Base-by-base conservation (phyloP, 2,797 vertebrate species). In the Tarsius wallacei region DNA sequence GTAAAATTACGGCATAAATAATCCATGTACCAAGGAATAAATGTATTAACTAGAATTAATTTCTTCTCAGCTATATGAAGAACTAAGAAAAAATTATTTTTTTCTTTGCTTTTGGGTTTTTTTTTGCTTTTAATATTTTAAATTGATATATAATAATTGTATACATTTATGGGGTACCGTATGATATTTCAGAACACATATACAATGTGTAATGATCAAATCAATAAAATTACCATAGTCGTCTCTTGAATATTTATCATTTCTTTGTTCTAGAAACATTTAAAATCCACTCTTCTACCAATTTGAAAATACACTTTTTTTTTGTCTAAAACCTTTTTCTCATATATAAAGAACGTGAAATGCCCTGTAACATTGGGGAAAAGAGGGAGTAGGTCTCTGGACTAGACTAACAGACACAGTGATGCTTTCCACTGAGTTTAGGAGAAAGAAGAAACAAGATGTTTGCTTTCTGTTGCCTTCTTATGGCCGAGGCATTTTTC, bases 21-120 rank as follows among this genome's bases (percentile, higher is more conserved):
- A 12, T 13, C 15, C 5, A 1, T 57, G 0, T 24, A 61, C 85
- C 31, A 61, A 88, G 22, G 4, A 17, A 74, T 55, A 14, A 53
- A n/a, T 89, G 94, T 70, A 51, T 61, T 71, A 53, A 42, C 21
- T 59, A 73, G 6, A n/a, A 66, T 59, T 64, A 82, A 3, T 77
- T 93, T 91, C 42, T 96, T 91, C 28, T 97, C 36, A 91, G 22
- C n/a, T 53, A 63, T 66, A 55, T 33, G 9, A 61, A 82, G 9
- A 96, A 19, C 5, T 85, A 49, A 78, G 55, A 80, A 85, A 88
- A 74, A 61, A 33, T 33, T 70, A 4, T 28, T 63, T 63, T 28
- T 61, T 61, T 22, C 24, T 26, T 5, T 5, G 42, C 42, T 24
- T 63, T 63, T 13, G 13, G 5, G 26, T 63, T 26, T 63, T 63